Base-by-base conservation (phyloP, 2,797 vertebrate genomes). In the Cyclura pinguis region DNA sequence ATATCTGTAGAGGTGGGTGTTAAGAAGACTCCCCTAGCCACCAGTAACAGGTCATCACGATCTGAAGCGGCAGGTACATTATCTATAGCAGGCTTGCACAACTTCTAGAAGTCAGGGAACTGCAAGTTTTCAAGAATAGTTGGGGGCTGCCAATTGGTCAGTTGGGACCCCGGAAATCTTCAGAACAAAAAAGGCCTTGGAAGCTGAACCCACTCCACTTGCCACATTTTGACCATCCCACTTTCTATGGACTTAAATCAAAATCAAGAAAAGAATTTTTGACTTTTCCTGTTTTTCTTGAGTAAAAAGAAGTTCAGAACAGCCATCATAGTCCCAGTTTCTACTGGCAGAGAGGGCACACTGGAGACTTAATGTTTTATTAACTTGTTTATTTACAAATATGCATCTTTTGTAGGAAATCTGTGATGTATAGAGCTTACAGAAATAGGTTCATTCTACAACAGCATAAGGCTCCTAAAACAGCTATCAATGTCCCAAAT, bases 311-410 rank as follows among this genome's bases (percentile, higher is more conserved):
- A 32, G 52, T 72, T 18, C 35, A 59, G 27, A 64, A 35, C 35
- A 74, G 38, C 69, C 38, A 14, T 50, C 62, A 74, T 12, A 59
- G 55, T 12, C 2, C 38, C 35, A 52, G 27, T 1, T 47, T 84
- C 6, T 6, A 84, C 2, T 59, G 55, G 55, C 7, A 64, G 24
- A 14, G n/a, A 84, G 29, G 59, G 35, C 47, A 80, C 35, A 42
- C 14, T 69, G 47, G 16, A 47, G 29, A 47, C 32, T n/a, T 47
- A 59, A 38, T 27, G 29, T 85, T 74, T 55, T 20, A 35, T 55
- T 76, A 59, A n/a, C 22, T 14, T 86, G 73, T 38, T 77, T 77
- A 62, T 77, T 86, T 87, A 87, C 35, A 59, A 42, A 77, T 59
- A 64, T 14, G n/a, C 7, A 88, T 13, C 7, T 69, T 83, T 42